Evolutionary conservation across 2,888 invertebrate species (phyloP).

Genomic region (Caenorhabditis imperialis): DNA sequence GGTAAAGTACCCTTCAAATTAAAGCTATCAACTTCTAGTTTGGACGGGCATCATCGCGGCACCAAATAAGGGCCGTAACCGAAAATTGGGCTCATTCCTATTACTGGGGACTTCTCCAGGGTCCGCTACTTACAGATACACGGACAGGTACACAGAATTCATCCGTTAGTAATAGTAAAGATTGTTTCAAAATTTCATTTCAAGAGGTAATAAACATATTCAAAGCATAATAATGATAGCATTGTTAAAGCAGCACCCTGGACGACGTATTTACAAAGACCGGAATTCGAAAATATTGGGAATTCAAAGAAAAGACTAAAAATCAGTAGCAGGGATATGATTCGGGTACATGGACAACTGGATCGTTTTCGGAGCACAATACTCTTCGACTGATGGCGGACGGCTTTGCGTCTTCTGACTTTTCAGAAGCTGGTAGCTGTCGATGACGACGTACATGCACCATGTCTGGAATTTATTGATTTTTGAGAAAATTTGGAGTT

Average conservation of each 20-base stretch:
- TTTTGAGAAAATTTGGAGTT: neutral
- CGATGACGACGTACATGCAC: slow-evolving; percentile 50
- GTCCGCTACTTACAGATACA: no score
- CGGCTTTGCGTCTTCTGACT: slow-evolving; percentile 17
- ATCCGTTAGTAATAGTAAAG: no score
- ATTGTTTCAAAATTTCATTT: no score
- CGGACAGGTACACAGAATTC: no score
- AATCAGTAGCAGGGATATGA: slow-evolving; percentile 51
- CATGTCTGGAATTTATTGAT: slow-evolving; percentile 51
- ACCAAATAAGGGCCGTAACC: no score
- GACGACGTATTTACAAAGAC: slow-evolving; percentile 25
- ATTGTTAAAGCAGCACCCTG: slow-evolving; percentile 37
- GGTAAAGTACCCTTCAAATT: no score
- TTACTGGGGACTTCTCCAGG: no score
- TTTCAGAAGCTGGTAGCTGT: slow-evolving; percentile 39
- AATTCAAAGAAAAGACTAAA: slow-evolving; percentile 18
- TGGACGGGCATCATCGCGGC: no score
- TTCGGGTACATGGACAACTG: slow-evolving; percentile 45
- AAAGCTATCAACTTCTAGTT: no score
- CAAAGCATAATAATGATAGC: slow-evolving; percentile 20
- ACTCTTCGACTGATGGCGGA: slow-evolving; percentile 27
- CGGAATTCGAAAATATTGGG: slow-evolving; percentile 3
- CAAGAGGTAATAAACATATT: no score
- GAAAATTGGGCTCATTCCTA: no score
- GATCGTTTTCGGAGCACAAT: slow-evolving; percentile 46